Base-by-base conservation (phyloP, 1,140 invertebrate species). In the Trachymyrmex septentrionalis region DNA sequence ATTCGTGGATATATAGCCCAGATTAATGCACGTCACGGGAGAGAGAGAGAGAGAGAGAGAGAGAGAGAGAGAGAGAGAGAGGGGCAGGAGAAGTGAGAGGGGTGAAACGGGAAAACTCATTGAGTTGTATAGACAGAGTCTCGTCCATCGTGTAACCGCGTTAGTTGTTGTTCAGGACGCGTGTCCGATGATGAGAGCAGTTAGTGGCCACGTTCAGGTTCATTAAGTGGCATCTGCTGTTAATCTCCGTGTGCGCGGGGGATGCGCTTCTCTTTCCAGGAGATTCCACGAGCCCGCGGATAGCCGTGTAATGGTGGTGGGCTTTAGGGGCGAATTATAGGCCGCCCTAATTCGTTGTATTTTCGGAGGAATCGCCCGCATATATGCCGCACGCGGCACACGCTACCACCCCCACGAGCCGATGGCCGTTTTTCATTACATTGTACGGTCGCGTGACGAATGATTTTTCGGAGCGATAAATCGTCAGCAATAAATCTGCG, bases 1-100 rank as follows among this genome's bases (percentile, higher is more conserved):
- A 82, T 77, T 61, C 67, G 63, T 24, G n/a, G 64, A 53, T 80
- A 55, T 72, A n/a, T 81, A 81, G 85, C 44, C 50, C 50, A 66
- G 71, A 87, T 91, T 91, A 90, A 88, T 86, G 86, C 67, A 14
- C 21, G n/a, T n/a, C n/a, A 19, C 30, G 38, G 21, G 1, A 9
- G 19, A 9, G 38, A 1, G 4, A n/a, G 3, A 5, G 34, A 24
- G 1, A 16, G 16, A 38, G 21, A 5, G 27, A 30, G 9, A 10
- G 14, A 27, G 19, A 30, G 14, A 9, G 9, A 27, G 27, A 27
- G 27, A 27, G 12, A 5, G 34, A 24, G 2, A 16, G 16, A 44
- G 24, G 3, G 27, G 30, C 12, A 10, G 14, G 19, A 30, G 19
- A 10, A 6, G 19, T 1, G 57, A 38, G 38, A 14, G n/a, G n/a